Conservation (phyloP, 2,113 vertebrate species). For the Alaudala cheleensis region DNA sequence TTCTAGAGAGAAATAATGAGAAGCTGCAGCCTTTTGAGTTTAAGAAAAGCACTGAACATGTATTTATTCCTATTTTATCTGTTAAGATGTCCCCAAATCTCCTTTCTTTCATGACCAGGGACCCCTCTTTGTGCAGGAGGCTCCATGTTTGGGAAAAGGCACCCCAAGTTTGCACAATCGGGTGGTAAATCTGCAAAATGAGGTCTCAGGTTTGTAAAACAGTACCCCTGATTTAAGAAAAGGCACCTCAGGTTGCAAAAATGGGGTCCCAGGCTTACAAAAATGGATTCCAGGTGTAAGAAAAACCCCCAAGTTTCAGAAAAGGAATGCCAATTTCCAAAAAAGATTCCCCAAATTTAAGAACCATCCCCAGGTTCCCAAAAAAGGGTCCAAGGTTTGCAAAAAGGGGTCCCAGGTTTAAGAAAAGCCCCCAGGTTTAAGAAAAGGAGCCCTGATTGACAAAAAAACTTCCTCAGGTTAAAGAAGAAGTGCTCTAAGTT, state of each 20-base stretch:
- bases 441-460: neutral
- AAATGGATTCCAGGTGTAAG: neutral
- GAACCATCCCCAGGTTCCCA: too few relatives aligned
- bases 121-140: accelerated
- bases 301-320: neutral
- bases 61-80: neutral
- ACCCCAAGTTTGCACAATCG: accelerated
- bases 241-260: neutral
- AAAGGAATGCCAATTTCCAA: neutral
- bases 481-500: neutral
- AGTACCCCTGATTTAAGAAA: neutral
- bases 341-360: neutral
- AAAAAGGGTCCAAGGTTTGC: neutral
- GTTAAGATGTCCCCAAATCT: neutral
- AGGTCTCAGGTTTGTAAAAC: neutral
- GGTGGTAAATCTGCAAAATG: neutral
- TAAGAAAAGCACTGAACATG: neutral
- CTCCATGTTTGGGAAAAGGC: accelerated
- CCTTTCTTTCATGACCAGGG: neutral
- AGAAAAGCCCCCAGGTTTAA: neutral
- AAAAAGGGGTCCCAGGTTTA: neutral
- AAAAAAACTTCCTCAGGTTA: accelerated
- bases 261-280: too few relatives aligned
- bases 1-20: neutral
- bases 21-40: accelerated